phyloP scores from a whole-genome alignment of 2,888 invertebrate species.

The Platycnemis pennipes region DNA sequence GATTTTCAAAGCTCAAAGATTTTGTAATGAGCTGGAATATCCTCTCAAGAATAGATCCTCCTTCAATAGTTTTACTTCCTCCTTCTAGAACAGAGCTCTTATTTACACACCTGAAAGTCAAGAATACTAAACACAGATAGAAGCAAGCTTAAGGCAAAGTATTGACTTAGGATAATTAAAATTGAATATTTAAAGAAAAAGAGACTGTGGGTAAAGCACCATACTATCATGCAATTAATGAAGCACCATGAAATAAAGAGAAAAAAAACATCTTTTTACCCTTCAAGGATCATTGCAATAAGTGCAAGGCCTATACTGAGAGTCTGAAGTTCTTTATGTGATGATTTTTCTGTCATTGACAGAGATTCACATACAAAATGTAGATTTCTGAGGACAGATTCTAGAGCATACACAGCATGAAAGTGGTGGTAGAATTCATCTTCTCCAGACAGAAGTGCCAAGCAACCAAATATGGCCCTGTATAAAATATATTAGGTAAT shows the following conservation, averaged over 20 bases:
- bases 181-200: background rate
- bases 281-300: conserved; percentile 38
- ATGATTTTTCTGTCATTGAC: background rate
- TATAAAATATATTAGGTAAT: background rate
- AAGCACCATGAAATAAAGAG: background rate
- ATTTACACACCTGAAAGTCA: conserved; percentile 48
- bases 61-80: background rate
- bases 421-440: conserved; percentile 42
- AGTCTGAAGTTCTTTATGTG: background rate
- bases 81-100: background rate
- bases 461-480: conserved; percentile 40
- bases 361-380: conserved; percentile 13
- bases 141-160: too few relatives aligned
- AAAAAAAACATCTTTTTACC: background rate
- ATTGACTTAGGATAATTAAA: background rate
- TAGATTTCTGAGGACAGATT: conserved; percentile 43
- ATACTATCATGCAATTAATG: background rate
- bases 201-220: background rate
- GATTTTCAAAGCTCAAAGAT: conserved; percentile 34
- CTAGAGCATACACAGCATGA: conserved; percentile 53
- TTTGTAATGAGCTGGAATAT: conserved; percentile 8
- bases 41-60: conserved; percentile 34
- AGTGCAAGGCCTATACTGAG: conserved; percentile 43
- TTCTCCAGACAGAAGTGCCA: conserved; percentile 28
- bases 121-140: background rate